These are phyloP conservation scores for Podarcis raffonei DNA, from an alignment of 2,113 vertebrate genomes.

Conservation along the genomic window DNA sequence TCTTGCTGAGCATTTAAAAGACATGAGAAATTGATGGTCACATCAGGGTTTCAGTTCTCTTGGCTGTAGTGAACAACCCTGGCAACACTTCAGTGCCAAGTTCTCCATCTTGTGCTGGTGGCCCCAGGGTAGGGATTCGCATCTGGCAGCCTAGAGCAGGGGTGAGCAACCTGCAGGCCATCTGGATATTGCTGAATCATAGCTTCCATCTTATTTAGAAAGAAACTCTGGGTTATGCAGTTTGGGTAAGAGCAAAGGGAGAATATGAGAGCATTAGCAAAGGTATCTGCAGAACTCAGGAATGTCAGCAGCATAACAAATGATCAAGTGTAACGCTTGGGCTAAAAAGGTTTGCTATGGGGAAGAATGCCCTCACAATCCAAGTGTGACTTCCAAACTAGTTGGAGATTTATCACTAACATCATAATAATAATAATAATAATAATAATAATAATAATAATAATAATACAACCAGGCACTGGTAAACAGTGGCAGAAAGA, in stretches of 20 bases:
- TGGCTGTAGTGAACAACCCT: background rate
- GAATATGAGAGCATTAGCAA: background rate
- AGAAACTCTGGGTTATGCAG: too few species aligned
- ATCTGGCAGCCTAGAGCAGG: too few species aligned
- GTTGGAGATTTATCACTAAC: background rate
- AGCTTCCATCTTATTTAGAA: too few species aligned
- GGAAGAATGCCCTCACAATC: background rate
- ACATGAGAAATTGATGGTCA: background rate
- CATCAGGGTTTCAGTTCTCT: background rate
- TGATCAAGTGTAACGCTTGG: too few species aligned
- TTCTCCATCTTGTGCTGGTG: too few species aligned
- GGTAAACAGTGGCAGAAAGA: background rate
- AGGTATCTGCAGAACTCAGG: background rate
- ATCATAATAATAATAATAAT: too few species aligned
- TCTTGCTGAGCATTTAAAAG: background rate
- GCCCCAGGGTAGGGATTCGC: too few species aligned
- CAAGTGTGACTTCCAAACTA: background rate
- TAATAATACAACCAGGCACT: background rate
- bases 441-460: too few species aligned
- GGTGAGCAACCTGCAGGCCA: too few species aligned
- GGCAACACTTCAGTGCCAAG: background rate
- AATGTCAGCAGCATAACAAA: too few species aligned
- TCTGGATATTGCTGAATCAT: too few species aligned
- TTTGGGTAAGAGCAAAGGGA: background rate
- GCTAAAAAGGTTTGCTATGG: background rate